A percentile compares a stretch with the other conserved stretches of the same genome.
Evolutionary conservation across 2,113 vertebrate genomes (phyloP).

Genomic region (Erpornis zantholeuca): DNA sequence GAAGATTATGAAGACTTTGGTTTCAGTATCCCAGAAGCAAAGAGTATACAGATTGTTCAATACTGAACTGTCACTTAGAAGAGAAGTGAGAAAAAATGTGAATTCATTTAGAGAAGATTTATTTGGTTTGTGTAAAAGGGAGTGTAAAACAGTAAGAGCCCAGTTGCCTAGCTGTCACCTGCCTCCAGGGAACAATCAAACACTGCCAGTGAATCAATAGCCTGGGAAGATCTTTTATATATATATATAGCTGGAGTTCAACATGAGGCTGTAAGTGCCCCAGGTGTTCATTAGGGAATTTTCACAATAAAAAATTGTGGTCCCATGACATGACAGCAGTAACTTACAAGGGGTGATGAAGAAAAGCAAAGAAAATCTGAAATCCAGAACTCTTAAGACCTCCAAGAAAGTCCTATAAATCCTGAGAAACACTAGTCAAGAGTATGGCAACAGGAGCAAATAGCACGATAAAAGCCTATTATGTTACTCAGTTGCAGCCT

Average conservation of each 20-base stretch:
- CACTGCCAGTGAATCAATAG: slow-evolving; percentile 84
- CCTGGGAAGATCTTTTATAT: slow-evolving; percentile 71
- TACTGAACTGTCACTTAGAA: neutral
- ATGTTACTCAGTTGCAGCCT: neutral
- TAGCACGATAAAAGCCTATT: neutral
- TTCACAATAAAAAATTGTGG: slow-evolving; percentile 83
- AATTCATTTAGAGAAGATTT: slow-evolving; percentile 83
- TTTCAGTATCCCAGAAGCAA: neutral
- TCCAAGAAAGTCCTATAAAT: slow-evolving; percentile 13
- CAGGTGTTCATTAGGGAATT: slow-evolving; percentile 85
- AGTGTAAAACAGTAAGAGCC: slow-evolving; percentile 83
- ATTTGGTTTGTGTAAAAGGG: slow-evolving; percentile 85
- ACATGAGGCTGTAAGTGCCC: slow-evolving; percentile 79
- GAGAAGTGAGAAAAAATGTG: neutral
- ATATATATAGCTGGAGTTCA: slow-evolving; percentile 80
- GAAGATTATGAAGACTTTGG: neutral
- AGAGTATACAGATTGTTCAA: neutral
- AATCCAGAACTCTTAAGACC: neutral
- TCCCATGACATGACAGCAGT: slow-evolving; percentile 66
- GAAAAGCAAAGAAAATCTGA: neutral
- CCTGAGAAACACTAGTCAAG: neutral
- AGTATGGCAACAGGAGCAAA: neutral
- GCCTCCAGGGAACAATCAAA: slow-evolving; percentile 84
- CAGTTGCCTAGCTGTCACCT: slow-evolving; percentile 73
- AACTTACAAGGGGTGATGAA: slow-evolving; percentile 5